Evolutionary conservation across 2,113 vertebrate species (phyloP), one percentile per base, ranked within the genome.

Genomic region (Takifugu bimaculatus): DNA sequence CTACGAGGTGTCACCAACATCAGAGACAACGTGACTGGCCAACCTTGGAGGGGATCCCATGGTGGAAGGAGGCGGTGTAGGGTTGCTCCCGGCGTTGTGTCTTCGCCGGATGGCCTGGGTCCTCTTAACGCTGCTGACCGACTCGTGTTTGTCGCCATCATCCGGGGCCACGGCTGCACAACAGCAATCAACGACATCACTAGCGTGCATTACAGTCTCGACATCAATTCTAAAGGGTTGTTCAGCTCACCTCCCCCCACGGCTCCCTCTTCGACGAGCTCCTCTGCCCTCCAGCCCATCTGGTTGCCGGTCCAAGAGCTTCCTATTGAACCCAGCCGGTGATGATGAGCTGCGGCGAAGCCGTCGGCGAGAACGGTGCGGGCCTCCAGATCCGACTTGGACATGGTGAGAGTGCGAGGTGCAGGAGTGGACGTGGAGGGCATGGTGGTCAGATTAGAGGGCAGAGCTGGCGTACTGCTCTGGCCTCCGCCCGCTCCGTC

Each of bases 31-130:
- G 7, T 39, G 7, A 11, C 5, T 39, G 14, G 67, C 87, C 58
- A 26, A 94, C 93, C 92, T 94, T 35, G 93, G 94, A 1, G 94
- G 94, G 0, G 94, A 96, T 14, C 94, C 94, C 93, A 95, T 94
- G 68, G 94, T 90, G 0, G 94, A 95, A 1, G 94, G 93, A 0
- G 94, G 94, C 0, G 94, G 94, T 0, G 94, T 96, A 28, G 94
- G 94, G 81, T 95, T 96, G 86, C 93, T 95, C 62, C 94, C 94
- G 0, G 94, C 94, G 2, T 95, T 94, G 82, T 96, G 94, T 54
- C 94, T 88, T 60, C 94, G 88, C 60, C 94, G 91, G 77, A 95
- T 94, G 7, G 94, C 94, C 82, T 94, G 93, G 11, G 92, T 89
- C 57, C 94, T 91, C 85, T 94, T 92, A 26, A 95, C 90, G 2